Conservation (phyloP, 2,113 vertebrate genomes). For the Pangasianodon gigas region DNA sequence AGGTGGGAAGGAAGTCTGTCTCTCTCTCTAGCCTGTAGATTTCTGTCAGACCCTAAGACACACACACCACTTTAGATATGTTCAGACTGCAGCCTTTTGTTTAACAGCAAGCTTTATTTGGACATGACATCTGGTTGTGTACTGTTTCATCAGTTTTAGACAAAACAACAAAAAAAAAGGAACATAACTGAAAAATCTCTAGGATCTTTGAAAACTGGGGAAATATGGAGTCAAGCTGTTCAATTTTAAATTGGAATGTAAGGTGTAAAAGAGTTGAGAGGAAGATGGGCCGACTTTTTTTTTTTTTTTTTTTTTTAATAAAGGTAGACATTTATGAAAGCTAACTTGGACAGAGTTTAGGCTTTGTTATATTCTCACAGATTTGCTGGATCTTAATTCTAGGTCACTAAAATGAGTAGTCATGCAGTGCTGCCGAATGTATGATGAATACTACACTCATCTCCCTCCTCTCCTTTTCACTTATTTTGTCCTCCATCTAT, state of each 20-base stretch:
- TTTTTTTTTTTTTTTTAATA: neutral
- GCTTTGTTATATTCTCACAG: slow-evolving; percentile 7
- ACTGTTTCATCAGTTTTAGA: slow-evolving; percentile 67
- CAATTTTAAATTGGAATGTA: slow-evolving; percentile 57
- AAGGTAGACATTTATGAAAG: slow-evolving; percentile 22
- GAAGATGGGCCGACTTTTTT: slow-evolving; percentile 26
- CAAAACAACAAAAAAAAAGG: slow-evolving; percentile 50
- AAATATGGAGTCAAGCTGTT: slow-evolving; percentile 58
- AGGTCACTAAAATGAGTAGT: slow-evolving; percentile 32
- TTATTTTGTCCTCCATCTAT: slow-evolving; percentile 30
- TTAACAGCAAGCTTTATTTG: slow-evolving; percentile 84
- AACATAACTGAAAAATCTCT: slow-evolving; percentile 67
- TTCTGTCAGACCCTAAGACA: slow-evolving; percentile 74
- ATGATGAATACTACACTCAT: slow-evolving; percentile 36
- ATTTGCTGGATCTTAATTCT: slow-evolving; percentile 30
- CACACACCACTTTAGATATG: slow-evolving; percentile 64
- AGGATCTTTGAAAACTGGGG: slow-evolving; percentile 65
- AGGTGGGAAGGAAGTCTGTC: slow-evolving; percentile 55
- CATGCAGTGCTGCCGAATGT: slow-evolving; percentile 28
- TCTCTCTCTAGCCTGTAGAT: slow-evolving; percentile 74
- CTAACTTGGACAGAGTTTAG: slow-evolving; percentile 11
- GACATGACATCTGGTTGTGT: slow-evolving; percentile 78
- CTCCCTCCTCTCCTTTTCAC: slow-evolving; percentile 42
- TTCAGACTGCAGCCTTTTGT: slow-evolving; percentile 79
- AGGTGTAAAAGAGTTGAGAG: slow-evolving; percentile 36